Base-by-base conservation (phyloP, 2,797 vertebrate species). In the Coregonus sp. region DNA sequence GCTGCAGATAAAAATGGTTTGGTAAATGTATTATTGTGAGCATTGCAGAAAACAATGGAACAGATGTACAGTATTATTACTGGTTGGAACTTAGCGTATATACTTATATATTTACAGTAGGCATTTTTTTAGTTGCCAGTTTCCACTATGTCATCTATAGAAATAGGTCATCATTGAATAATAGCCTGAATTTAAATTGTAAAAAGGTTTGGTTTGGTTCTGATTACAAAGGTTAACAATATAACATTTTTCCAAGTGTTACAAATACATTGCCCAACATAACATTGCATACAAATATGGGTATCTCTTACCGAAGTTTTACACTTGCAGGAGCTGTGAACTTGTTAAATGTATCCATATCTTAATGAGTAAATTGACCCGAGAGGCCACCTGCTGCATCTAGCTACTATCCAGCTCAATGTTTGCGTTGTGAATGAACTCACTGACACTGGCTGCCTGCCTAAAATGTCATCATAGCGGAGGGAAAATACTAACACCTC, bases 271-370 rank as follows among this genome's bases (percentile, higher is more conserved):
- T 14, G 63, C 14, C 73, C 3, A 5, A 18, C 16, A 25, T 71
- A 0, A 20, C 9, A 47, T 47, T 47, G 40, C 40, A 11, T 47
- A 12, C 40, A 67, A 11, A 29, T 11, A 12, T 33, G 25, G 1
- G 11, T 11, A 16, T 51, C 6, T 20, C 96, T 93, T 94, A 98
- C 97, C 97, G 95, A 82, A 98, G 61, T 86, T 96, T 97, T 76
- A 93, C 94, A 25, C 95, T 86, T 59, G 96, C 96, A 35, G 97
- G 97, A 87, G 94, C 94, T 1, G 96, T 80, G 66, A 98, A 86
- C 92, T 91, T 96, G 88, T 88, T 94, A n/a, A 99, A 83, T 31
- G 81, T 94, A 6, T 98, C 97, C 97, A 96, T 96, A 11, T 88
- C 89, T 37, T 59, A 83, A 0, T 35, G 18, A 1, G 9, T 0